These are phyloP conservation scores for Antennarius maculatus DNA, from an alignment of 2,797 vertebrate genomes.

Conservation along the genomic window DNA sequence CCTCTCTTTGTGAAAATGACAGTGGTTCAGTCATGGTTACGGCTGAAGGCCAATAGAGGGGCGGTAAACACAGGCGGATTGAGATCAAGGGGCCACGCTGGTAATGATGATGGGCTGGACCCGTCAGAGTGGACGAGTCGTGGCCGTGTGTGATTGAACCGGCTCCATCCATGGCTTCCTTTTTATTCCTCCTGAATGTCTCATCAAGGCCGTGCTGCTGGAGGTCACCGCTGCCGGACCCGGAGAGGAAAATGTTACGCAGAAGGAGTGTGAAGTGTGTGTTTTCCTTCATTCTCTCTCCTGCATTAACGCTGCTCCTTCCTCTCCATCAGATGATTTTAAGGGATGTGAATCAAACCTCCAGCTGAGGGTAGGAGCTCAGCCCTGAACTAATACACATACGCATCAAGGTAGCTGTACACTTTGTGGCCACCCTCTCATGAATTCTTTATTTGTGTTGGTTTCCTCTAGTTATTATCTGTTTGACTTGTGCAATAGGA, in stretches of 20 bases:
- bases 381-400: conserved; percentile 37
- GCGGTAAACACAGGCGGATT: conserved; percentile 34
- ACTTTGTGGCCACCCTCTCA: conserved; percentile 47
- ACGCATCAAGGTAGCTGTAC: conserved; percentile 30
- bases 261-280: conserved; percentile 18
- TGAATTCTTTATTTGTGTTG: conserved; percentile 69
- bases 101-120: conserved; percentile 24
- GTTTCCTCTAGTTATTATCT: conserved; percentile 66
- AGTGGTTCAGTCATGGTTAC: conserved; percentile 19
- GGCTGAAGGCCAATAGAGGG: conserved; percentile 1
- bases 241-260: conserved; percentile 12
- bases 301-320: conserved; percentile 14
- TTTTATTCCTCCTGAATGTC: conserved; percentile 11
- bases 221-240: conserved; percentile 3
- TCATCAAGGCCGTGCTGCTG: conserved; percentile 8
- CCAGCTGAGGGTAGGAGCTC: conserved; percentile 30
- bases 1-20: conserved; percentile 9
- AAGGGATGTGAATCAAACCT: conserved; percentile 45
- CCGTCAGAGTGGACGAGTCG: conserved; percentile 20
- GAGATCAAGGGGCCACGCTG: conserved; percentile 39
- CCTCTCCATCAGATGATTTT: conserved; percentile 21
- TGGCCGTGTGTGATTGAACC: conserved; percentile 12
- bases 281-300: conserved; percentile 6
- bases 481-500: conserved; percentile 28
- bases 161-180: background rate